Base-by-base conservation (phyloP, 2,797 vertebrate genomes). In the Lycodopsis pacificus region DNA sequence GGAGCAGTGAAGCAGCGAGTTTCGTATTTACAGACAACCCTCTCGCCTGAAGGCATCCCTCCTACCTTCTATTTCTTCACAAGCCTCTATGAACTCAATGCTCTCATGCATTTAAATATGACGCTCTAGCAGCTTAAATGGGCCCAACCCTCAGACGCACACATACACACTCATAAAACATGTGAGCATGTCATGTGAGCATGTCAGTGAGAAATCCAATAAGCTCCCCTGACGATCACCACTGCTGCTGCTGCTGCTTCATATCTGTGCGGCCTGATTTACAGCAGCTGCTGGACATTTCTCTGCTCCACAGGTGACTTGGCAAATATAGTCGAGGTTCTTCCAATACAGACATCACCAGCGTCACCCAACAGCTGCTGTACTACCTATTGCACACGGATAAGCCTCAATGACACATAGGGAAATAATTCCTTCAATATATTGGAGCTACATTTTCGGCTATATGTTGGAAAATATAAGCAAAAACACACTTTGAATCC, bases 301-400 rank as follows among this genome's bases (percentile, higher is more conserved):
- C 79, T 77, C 84, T 64, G 75, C 86, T 85, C 87, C 74, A 70
- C 82, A 86, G 83, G 86, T 89, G 79, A 85, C 76, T 71, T 59
- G 74, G 79, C 63, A 67, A 53, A 77, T 73, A 62, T 3, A 72
- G 67, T 19, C 17, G 14, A 2, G 34, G 66, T 66, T 77, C 46
- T 0, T 73, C 67, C 65, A 73, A 85, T 30, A 71, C 54, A 85
- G 65, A 81, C 80, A 59, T 82, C 79, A 75, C 17, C 38, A 5
- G 42, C 63, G 77, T 76, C 84, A 74, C 17, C 42, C 44, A 56
- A 22, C 77, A 83, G 72, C 85, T 79, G 58, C 51, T 59, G 67
- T 13, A 27, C 40, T 42, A 56, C 32, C 38, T 19, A 32, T 12
- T 49, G 38, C 68, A 63, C 13, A 4, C 4, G 2, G 4, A n/a